Base-by-base conservation (phyloP, 2,888 invertebrate genomes). In the Chydorus sphaericus region DNA sequence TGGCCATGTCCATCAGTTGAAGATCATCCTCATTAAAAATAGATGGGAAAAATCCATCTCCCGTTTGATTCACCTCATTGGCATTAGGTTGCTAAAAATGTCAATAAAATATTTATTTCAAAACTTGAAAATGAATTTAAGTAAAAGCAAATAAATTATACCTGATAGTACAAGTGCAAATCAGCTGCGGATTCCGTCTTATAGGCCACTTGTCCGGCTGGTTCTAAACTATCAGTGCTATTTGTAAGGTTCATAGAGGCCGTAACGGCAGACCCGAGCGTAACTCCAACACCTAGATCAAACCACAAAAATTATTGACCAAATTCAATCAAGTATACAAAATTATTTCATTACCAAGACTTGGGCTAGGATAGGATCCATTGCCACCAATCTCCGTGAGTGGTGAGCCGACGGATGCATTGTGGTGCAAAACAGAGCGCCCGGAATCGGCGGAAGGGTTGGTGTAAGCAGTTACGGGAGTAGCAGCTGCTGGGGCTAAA, bases 1-100 rank as follows among this genome's bases (percentile, higher is more conserved):
- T 83, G 39, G 86, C 85, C 85, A 90, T 88, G 64, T 90, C 89
- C 88, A 91, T 88, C 52, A 90, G 76, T 67, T 89, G 89, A 33
- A 90, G 73, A 66, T 89, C 89, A 65, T 90, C 90, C 63, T 90
- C 90, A 66, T 87, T 87, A 54, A 91, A 75, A 60, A 90, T 84
- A 1, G 88, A 87, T 60, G 88, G 88, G 37, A 91, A 79, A 66
- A 90, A 86, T 44, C 88, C 88, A 64, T 91, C 91, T 49, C 50
- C 57, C 16, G 61, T 62, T 37, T 62, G 62, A 55, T 63, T 63
- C 49, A 61, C 60, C 39, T 62, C 62, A 10, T 59, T 55, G 16
- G 44, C 56, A 16, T 59, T 55, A 55, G 58, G 57, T 57, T 60
- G 59, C 11, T 16, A 36, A 18, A 37, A 56, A 5, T 14, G 29